Percentiles rank a stretch among this genome's conserved stretches.
phyloP scores from a whole-genome alignment of 2,797 vertebrate species.

The Cuniculus paca region DNA sequence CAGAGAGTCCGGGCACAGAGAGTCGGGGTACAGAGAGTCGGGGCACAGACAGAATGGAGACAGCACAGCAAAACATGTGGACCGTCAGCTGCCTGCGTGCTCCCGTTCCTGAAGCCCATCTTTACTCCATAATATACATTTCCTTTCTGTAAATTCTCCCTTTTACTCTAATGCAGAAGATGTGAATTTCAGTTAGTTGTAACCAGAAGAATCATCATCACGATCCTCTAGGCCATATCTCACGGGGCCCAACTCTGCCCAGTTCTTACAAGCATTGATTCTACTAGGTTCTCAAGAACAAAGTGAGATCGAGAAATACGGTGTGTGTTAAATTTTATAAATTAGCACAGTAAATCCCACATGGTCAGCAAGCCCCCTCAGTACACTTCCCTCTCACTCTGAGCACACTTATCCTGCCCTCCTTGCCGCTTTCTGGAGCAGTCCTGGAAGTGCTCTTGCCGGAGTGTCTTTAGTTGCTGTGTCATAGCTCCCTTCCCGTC shows the following conservation, averaged over 20 bases:
- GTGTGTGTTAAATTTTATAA: background rate
- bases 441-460: background rate
- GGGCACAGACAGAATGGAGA: rapidly evolving
- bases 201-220: background rate
- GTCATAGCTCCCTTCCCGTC: background rate
- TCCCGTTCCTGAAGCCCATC: too few species aligned
- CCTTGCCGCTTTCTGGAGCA: background rate
- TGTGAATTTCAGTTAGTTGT: background rate
- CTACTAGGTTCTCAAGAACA: background rate
- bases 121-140: rapidly evolving
- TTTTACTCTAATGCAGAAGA: background rate
- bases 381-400: background rate
- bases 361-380: background rate
- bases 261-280: background rate
- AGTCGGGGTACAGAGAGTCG: rapidly evolving
- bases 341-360: background rate
- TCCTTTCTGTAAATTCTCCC: background rate
- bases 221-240: background rate
- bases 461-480: background rate
- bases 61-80: rapidly evolving
- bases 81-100: rapidly evolving
- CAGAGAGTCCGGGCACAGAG: rapidly evolving
- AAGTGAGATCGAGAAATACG: background rate
- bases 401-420: background rate
- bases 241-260: background rate